These are phyloP conservation scores for Lasius platythorax DNA, from an alignment of 2,888 invertebrate genomes.

Conservation along the genomic window DNA sequence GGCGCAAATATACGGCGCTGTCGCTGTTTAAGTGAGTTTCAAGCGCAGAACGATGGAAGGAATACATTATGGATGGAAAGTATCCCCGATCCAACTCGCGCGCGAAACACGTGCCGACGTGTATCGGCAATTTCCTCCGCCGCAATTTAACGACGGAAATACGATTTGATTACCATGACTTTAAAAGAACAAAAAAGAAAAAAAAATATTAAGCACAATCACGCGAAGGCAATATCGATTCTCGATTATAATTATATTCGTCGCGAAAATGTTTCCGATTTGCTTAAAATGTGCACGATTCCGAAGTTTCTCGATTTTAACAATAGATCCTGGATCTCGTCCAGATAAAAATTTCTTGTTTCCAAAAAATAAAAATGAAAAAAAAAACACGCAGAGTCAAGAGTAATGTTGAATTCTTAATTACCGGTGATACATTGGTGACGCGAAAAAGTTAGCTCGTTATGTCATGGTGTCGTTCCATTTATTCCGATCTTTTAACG, in stretches of 20 bases:
- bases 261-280: conserved; percentile 16
- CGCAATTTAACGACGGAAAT: conserved; percentile 27
- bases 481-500: conserved; percentile 49
- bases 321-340: background rate
- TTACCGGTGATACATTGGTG: conserved; percentile 15
- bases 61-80: conserved; percentile 55
- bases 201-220: background rate
- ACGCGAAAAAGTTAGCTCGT: conserved; percentile 25
- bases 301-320: conserved; percentile 10
- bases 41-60: conserved; percentile 47
- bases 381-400: background rate
- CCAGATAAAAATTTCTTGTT: conserved; percentile 17
- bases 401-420: conserved; percentile 31
- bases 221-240: background rate
- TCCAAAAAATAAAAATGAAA: background rate
- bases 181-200: background rate
- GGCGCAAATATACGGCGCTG: conserved; percentile 39
- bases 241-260: conserved; percentile 2
- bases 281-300: conserved; percentile 12
- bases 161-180: background rate
- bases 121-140: conserved; percentile 16
- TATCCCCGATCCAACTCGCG: conserved; percentile 39
- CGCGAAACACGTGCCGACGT: conserved; percentile 25
- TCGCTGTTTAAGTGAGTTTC: conserved; percentile 50
- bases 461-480: conserved; percentile 12